Conservation (phyloP, 1,140 invertebrate genomes). For the Streblospio benedicti region DNA sequence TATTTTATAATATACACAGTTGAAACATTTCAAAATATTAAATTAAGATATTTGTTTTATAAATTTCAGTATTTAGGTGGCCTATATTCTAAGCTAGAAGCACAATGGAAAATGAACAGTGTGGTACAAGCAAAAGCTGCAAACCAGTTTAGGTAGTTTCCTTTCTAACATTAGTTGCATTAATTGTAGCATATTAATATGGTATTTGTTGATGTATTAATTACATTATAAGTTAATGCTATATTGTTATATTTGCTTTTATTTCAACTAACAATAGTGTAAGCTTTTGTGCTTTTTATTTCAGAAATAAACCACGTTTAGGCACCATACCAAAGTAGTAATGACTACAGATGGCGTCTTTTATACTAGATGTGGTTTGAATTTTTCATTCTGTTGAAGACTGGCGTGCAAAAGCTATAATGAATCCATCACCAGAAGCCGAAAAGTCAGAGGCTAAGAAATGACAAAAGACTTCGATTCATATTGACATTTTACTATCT, state of each 20-base stretch:
- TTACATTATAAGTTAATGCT: not conserved
- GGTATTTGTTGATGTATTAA: not conserved
- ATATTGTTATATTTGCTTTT: not conserved
- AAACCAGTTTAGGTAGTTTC: not conserved
- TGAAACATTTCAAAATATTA: too few relatives aligned
- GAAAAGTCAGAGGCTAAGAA: too few relatives aligned
- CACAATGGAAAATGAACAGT: slow-evolving; percentile 35
- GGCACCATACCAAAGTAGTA: too few relatives aligned
- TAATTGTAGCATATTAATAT: not conserved
- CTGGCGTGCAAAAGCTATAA: too few relatives aligned
- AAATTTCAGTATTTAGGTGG: slow-evolving; percentile 42
- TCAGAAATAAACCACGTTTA: slow-evolving; percentile 3
- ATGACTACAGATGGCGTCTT: too few relatives aligned
- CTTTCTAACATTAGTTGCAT: not conserved
- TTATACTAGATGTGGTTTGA: too few relatives aligned
- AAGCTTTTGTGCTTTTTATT: not conserved
- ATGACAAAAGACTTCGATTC: too few relatives aligned
- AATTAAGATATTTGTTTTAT: too few relatives aligned
- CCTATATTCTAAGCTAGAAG: slow-evolving; percentile 34
- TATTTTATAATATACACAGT: too few relatives aligned
- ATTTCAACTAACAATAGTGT: not conserved
- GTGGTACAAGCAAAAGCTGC: slow-evolving; percentile 11
- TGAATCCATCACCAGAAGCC: too few relatives aligned
- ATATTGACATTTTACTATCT: too few relatives aligned
- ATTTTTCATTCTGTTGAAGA: too few relatives aligned